Evolutionary conservation across 2,797 vertebrate genomes (phyloP), one percentile per base, ranked within the genome.

Genomic region (Chaenodraco wilsoni): DNA sequence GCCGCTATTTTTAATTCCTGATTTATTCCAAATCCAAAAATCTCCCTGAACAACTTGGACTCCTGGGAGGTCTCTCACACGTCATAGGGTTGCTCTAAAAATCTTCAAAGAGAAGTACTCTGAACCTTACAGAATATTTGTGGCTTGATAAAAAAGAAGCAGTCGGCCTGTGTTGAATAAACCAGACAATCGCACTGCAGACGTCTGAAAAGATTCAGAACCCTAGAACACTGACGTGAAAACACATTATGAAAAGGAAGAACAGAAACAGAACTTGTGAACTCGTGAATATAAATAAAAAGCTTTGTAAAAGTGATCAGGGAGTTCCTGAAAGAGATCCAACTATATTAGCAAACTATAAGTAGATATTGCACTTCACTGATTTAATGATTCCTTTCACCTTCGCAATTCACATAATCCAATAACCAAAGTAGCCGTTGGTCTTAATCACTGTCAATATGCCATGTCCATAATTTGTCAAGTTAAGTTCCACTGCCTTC

Each of bases 51-150:
- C 21, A n/a, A 44, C 45, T 72, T 44, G 58, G 66, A 82, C 41
- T 43, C 45, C 68, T 43, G 59, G 40, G 40, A 78, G 59, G 23
- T 63, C 54, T 79, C 74, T 61, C 31, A 31, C 59, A 68, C 55
- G 12, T 74, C 71, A 50, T 55, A 61, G 65, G 60, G 16, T 66
- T 37, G 62, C 48, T 65, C 9, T 19, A 23, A 68, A 77, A 70
- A 59, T 65, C 75, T 73, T 87, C 74, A 82, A 82, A 83, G 60
- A 60, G 37, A 60, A 62, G 33, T 51, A 50, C 51, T 56, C 59
- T 40, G 55, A 69, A 60, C 17, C 21, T 23, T 27, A 15, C 17
- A 64, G 69, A 69, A 48, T 48, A 55, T 76, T 78, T 66, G 23
- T 31, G 72, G 37, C 41, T 54, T 31, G 4, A 43, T 65, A 19